Percentiles rank a stretch among this genome's conserved stretches.
Conservation (phyloP, 2,888 invertebrate species). For the Drosophila peninsularis region DNA sequence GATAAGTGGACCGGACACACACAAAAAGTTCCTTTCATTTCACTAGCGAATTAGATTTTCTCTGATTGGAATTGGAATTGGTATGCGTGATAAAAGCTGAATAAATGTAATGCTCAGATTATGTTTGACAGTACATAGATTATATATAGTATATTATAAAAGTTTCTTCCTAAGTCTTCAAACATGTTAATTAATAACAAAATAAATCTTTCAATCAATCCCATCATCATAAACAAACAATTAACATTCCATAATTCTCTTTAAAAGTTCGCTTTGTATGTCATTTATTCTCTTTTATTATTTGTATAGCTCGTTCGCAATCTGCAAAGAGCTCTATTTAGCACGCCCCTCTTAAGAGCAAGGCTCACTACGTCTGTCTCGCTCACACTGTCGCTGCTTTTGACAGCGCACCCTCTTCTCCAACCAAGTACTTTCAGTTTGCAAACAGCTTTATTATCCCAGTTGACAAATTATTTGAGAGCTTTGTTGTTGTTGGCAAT, state of each 20-base stretch:
- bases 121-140: too few relatives aligned
- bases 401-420: constrained; percentile 1
- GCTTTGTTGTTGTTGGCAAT: constrained; percentile 8
- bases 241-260: background rate
- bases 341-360: background rate
- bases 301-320: background rate
- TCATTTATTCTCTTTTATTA: constrained; percentile 4
- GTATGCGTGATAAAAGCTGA: constrained; percentile 18
- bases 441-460: constrained; percentile 22
- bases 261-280: background rate
- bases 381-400: background rate
- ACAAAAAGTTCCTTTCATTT: constrained; percentile 14
- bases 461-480: constrained; percentile 38
- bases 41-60: constrained; percentile 17
- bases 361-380: background rate
- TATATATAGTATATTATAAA: too few relatives aligned
- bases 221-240: background rate
- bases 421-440: background rate
- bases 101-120: background rate
- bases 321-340: background rate
- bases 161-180: too few relatives aligned
- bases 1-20: constrained; percentile 5
- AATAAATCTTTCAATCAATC: background rate
- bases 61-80: constrained; percentile 22
- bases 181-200: background rate